Evolutionary conservation across 2,113 vertebrate genomes (phyloP), one percentile per base, ranked within the genome.

Genomic region (Lophochroa leadbeateri): DNA sequence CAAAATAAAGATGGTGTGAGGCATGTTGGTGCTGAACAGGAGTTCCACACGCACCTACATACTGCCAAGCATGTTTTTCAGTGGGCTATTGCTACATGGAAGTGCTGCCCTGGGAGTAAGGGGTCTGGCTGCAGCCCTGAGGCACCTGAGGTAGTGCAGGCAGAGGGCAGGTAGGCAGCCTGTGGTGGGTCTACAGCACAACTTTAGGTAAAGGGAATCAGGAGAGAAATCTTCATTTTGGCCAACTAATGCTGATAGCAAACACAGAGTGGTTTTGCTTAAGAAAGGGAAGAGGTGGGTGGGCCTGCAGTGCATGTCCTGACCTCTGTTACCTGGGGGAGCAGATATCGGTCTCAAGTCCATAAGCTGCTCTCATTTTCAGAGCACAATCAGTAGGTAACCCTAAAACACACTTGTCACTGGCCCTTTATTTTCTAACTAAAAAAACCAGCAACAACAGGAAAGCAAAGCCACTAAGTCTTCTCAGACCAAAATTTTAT

Each of bases 291-390:
- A 58, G 61, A 41, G 3, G 6, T 53, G 9, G 5, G 28, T 28
- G 15, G 53, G 13, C 3, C 21, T 49, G 16, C 4, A 24, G n/a
- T 20, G 24, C 0, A 0, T 25, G 28, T n/a, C 35, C 52, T 49
- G 20, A 82, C 16, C 20, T 57, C 35, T 81, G 9, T 57, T 67
- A 81, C 46, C 50, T 71, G 46, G 37, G 28, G 65, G 20, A 63
- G 24, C 4, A 9, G 44, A 14, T 65, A 52, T 0, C 0, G 0
- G 31, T 63, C 67, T 77, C 53, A 8, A 8, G 25, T 63, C 43
- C 29, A 10, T 14, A 29, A 71, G 8, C 60, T 50, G 15, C 17
- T 64, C 46, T 67, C 39, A n/a, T 82, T 72, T 92, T 65, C 86
- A 84, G 65, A 60, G 18, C 35, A 25, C 29, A 82, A 4, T 11